These are phyloP conservation scores for Poeciliopsis paucimaculata DNA, from an alignment of 2,797 vertebrate genomes.

Conservation along the genomic window DNA sequence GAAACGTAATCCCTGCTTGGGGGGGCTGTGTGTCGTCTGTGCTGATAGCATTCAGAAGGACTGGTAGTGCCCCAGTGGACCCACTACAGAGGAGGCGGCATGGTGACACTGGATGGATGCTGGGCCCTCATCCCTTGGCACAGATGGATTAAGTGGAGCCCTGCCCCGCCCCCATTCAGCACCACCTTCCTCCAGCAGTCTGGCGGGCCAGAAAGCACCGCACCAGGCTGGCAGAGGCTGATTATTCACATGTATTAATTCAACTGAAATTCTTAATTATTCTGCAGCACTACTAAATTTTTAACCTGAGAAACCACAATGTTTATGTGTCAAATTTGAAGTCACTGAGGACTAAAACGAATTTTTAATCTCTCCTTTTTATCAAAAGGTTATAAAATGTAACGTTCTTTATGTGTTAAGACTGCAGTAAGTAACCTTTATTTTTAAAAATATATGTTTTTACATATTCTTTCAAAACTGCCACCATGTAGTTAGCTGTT, in stretches of 20 bases:
- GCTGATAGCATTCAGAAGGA: constrained; percentile 82
- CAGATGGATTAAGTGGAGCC: constrained; percentile 72
- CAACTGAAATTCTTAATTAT: constrained; percentile 50
- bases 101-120: constrained; percentile 71
- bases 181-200: constrained; percentile 65
- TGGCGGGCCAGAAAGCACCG: constrained; percentile 53
- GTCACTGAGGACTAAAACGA: constrained; percentile 28
- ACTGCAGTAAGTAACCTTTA: neutral
- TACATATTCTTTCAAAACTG: neutral
- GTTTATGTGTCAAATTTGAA: constrained; percentile 23
- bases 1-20: constrained; percentile 79
- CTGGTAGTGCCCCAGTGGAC: constrained; percentile 72
- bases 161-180: constrained; percentile 54
- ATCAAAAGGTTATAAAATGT: constrained; percentile 1
- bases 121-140: constrained; percentile 68
- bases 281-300: constrained; percentile 30
- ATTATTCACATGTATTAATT: constrained; percentile 62
- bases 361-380: constrained; percentile 12
- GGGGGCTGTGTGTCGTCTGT: constrained; percentile 77
- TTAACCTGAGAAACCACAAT: constrained; percentile 29
- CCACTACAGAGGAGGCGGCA: constrained; percentile 69
- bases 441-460: too few relatives aligned
- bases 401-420: neutral
- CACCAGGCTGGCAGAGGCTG: constrained; percentile 72
- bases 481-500: neutral